Evolutionary conservation across 1,140 invertebrate species (phyloP), one percentile per base, ranked within the genome.

Genomic region (Bombus consobrinus): DNA sequence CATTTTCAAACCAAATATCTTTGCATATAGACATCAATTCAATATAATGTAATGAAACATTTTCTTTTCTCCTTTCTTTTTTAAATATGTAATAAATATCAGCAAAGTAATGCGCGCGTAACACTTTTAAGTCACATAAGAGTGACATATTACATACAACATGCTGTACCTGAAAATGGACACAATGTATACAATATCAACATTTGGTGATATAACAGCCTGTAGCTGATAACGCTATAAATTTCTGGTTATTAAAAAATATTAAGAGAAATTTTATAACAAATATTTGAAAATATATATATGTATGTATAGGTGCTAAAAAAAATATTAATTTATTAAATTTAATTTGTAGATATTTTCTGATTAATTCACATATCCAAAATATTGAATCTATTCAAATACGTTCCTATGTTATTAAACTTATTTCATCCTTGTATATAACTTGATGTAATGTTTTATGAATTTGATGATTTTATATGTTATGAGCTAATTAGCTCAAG

Each of bases 351-450:
- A 77, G 68, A 81, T 77, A 72, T 77, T 77, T 87, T 87, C 81
- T 87, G 86, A 84, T 87, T 83, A 87, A 72, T 87, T 77, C 47
- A 87, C n/a, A 84, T 85, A 81, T 85, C 84, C 84, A 85, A 85
- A 89, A 89, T 88, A 88, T 88, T 72, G n/a, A 86, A 89, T 89
- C 75, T 89, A 82, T 77, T 87, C 41, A 78, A 88, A 89, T 87
- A 88, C 34, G 57, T 53, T 80, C 57, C 77, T 89, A 89, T 87
- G 76, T 83, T 79, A 74, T 83, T 85, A 32, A 85, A 89, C 74
- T 84, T 77, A 87, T 89, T 83, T 75, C 59, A 76, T 83, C 75
- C 62, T 72, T 79, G 77, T 73, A 73, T 89, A 75, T 89, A 88
- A 89, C 69, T 80, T 85, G 87, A 74, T 68, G 64, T 57, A 87